Percentiles rank a stretch among this genome's conserved stretches.
Conservation (phyloP, 30 jellyfish, hydroid and myxozoan genomes). For the Hydractinia echinata region DNA sequence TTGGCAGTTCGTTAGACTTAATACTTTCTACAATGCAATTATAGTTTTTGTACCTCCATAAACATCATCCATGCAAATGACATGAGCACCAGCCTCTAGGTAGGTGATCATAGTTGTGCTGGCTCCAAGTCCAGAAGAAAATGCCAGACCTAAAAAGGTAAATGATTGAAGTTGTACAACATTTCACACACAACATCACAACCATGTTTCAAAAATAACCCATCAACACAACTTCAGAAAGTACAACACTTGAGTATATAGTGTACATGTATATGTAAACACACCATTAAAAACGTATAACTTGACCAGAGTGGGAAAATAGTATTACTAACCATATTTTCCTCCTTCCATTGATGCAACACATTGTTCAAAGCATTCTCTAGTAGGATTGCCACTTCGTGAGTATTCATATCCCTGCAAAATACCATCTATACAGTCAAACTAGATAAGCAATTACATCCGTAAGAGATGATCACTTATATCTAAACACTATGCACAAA, state of each 20-base stretch:
- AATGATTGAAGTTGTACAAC: background rate
- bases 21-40: too few species aligned
- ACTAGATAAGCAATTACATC: too few species aligned
- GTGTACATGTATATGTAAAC: too few species aligned
- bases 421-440: background rate
- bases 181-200: too few species aligned
- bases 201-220: too few species aligned
- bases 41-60: constrained; percentile 76
- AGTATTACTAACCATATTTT: constrained; percentile 61
- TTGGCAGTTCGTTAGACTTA: too few species aligned
- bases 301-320: background rate
- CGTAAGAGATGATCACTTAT: too few species aligned
- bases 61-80: constrained; percentile 93
- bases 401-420: constrained; percentile 91
- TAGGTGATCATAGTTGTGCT: constrained; percentile 64
- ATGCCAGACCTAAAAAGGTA: constrained; percentile 72
- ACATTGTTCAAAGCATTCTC: constrained; percentile 86
- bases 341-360: constrained; percentile 92
- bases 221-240: too few species aligned
- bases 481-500: too few species aligned
- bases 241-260: too few species aligned
- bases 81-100: constrained; percentile 84
- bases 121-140: constrained; percentile 98
- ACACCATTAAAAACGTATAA: background rate
- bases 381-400: constrained; percentile 97